Evolutionary conservation across 2,888 invertebrate species (phyloP).

Genomic region (Adelognathus sp.): DNA sequence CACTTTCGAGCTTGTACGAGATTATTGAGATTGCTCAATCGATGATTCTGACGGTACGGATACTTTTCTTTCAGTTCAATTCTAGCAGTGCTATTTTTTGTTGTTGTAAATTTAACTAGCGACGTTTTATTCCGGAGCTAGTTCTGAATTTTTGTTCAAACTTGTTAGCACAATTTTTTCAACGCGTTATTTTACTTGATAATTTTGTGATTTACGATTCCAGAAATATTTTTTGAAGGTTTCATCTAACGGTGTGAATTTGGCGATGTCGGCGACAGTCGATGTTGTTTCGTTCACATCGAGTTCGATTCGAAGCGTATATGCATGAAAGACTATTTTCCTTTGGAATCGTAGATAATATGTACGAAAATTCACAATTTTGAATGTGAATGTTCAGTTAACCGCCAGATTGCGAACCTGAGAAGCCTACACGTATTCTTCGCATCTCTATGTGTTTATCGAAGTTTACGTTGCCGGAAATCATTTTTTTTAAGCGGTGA

Average conservation of each 20-base stretch:
- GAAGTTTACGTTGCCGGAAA: no score
- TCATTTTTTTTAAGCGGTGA: no score
- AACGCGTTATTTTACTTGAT: conserved; percentile 7
- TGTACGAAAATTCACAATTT: no score
- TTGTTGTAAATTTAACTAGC: neutral
- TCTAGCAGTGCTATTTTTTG: neutral
- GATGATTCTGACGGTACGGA: conserved; percentile 26
- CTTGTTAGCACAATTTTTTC: neutral
- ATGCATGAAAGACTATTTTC: neutral
- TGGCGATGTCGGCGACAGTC: conserved; percentile 2
- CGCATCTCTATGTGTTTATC: no score
- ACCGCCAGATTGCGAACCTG: no score
- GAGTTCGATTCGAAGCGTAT: neutral
- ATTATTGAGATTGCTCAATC: conserved; percentile 48
- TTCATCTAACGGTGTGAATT: conserved; percentile 31
- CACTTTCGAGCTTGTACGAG: neutral
- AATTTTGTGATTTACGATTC: conserved; percentile 18
- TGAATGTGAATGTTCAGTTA: no score
- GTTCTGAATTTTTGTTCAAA: neutral
- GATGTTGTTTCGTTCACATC: conserved; percentile 9
- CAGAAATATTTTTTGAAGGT: conserved; percentile 15
- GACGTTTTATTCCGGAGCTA: neutral
- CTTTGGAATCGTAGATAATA: neutral
- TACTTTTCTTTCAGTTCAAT: neutral
- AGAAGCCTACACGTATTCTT: no score